A percentile compares a stretch with the other conserved stretches of the same genome.
Conservation (phyloP, 2,113 vertebrate species). For the Ploceus nigricollis region DNA sequence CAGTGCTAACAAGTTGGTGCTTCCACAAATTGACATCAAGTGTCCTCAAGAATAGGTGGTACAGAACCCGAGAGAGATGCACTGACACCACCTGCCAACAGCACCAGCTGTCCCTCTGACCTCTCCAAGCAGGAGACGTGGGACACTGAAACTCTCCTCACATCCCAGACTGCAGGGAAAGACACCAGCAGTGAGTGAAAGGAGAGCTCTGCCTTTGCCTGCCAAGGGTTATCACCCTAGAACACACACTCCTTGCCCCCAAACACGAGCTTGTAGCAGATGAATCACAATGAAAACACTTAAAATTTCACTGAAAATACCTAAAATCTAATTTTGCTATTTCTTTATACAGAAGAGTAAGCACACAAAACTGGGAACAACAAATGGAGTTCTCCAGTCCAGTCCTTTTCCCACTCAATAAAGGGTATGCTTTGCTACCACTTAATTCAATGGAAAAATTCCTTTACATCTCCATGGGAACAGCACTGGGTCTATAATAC, state of each 20-base stretch:
- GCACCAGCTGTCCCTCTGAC: not conserved
- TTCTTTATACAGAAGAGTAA: not conserved
- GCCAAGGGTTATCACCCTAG: not conserved
- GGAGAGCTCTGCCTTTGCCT: not conserved
- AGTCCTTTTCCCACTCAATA: not conserved
- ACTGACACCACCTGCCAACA: not conserved
- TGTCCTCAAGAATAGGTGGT: not conserved
- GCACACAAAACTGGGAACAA: not conserved
- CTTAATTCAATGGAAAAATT: conserved; percentile 52
- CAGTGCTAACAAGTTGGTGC: not conserved
- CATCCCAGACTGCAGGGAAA: not conserved
- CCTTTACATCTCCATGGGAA: conserved; percentile 47
- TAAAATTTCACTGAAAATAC: not conserved
- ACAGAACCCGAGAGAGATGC: not conserved
- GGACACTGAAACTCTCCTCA: not conserved
- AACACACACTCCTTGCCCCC: not conserved
- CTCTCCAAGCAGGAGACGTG: not conserved
- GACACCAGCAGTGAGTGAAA: not conserved
- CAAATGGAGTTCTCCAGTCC: not conserved
- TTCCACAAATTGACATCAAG: not conserved
- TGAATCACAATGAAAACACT: not conserved
- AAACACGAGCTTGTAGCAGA: not conserved
- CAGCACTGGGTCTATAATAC: conserved; percentile 12
- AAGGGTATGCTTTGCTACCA: conserved; percentile 10
- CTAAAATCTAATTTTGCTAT: not conserved